Conservation (phyloP, 1,140 invertebrate genomes). For the Drosophila ercepeae region DNA sequence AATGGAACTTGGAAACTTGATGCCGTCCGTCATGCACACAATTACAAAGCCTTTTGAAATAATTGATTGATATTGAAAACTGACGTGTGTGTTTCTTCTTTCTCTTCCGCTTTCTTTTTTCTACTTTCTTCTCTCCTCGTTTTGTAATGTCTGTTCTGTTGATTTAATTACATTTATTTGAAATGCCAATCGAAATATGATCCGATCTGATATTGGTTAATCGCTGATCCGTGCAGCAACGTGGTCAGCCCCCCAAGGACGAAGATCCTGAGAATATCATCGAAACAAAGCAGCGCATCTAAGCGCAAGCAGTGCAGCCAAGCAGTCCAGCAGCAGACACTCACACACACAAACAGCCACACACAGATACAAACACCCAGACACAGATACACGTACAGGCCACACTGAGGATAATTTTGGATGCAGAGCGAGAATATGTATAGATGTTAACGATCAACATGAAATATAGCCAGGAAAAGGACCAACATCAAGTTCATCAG, state of each 20-base stretch:
- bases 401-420: constrained; percentile 31
- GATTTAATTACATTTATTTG: constrained; percentile 36
- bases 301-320: constrained; percentile 54
- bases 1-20: neutral
- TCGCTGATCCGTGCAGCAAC: constrained; percentile 58
- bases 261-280: constrained; percentile 79
- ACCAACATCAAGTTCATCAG: constrained; percentile 47
- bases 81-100: constrained; percentile 45
- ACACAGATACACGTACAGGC: constrained; percentile 18
- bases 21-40: too few species aligned
- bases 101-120: constrained; percentile 69
- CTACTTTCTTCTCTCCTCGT: constrained; percentile 50
- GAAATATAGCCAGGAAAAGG: constrained; percentile 27
- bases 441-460: constrained; percentile 12
- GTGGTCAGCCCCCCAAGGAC: constrained; percentile 77
- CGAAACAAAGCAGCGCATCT: constrained; percentile 79
- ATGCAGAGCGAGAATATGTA: neutral
- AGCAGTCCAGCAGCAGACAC: constrained; percentile 59
- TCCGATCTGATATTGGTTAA: constrained; percentile 16
- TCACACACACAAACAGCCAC: constrained; percentile 20
- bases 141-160: constrained; percentile 32
- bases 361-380: constrained; percentile 1
- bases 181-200: constrained; percentile 7
- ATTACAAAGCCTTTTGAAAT: constrained; percentile 20
- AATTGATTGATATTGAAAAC: constrained; percentile 32